Evolutionary conservation across 2,888 invertebrate genomes (phyloP), one percentile per base, ranked within the genome.

Genomic region (Buathra laborator): DNA sequence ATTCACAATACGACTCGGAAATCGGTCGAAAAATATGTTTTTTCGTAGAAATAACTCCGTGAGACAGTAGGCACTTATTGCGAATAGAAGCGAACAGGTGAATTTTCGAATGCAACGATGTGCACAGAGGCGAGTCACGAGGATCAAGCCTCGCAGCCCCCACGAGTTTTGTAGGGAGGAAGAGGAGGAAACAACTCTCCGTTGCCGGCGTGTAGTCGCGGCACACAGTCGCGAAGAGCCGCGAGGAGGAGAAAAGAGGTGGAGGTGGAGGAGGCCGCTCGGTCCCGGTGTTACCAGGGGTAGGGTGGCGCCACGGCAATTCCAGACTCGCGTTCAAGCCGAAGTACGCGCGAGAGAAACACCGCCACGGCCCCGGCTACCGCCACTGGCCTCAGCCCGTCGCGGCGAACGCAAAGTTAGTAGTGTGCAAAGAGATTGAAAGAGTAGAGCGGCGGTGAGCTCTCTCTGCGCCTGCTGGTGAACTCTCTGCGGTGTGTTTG

Each of bases 291-390:
- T 85, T 86, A 67, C 71, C 74, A 80, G 85, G 88, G 89, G 88
- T 88, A 90, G 91, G 94, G 92, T 93, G 94, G 93, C 93, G 93
- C 93, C 93, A 93, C 91, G 89, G 91, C 92, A 91, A 93, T 92
- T 92, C 92, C 93, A 92, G 91, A 91, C 91, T 92, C 93, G 91
- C 92, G 92, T 92, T 92, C 92, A 92, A 91, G 71, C 70, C 92
- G 90, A 92, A 92, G 92, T 91, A 89, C 90, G 89, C 90, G 90
- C 88, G 89, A 90, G 80, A 83, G 83, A 84, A 81, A 81, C 87
- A 83, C 79, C 76, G 67, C 85, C 76, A 80, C 77, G 75, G 62
- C 67, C 78, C 48, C 80, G 70, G 64, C 78, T 78, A 86, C 82
- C 76, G 79, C 80, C 76, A 77, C 84, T 66, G 83, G 37, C 81